Evolutionary conservation across 2,797 vertebrate species (phyloP).

Genomic region (Mormyrus hasselquistii): DNA sequence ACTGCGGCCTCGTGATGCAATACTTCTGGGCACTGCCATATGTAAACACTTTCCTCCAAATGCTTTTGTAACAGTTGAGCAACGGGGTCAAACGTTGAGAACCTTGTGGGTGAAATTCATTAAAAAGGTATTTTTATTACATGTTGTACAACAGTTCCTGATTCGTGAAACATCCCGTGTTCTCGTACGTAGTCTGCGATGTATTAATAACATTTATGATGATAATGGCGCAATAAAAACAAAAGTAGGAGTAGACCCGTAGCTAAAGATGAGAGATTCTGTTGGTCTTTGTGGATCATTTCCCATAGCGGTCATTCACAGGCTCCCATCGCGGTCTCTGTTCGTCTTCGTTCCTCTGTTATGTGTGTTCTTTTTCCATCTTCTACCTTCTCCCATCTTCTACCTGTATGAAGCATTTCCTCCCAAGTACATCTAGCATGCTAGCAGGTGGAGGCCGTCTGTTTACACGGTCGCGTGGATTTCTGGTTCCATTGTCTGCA

Average conservation of each 20-base stretch:
- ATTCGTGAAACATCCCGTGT: neutral
- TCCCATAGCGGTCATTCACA: neutral
- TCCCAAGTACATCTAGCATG: neutral
- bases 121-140: constrained; percentile 22
- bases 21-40: constrained; percentile 22
- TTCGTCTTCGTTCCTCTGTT: neutral
- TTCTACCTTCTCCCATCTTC: neutral
- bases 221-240: neutral
- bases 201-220: neutral
- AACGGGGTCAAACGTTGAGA: constrained; percentile 34
- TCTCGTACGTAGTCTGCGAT: neutral
- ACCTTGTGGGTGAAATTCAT: constrained; percentile 23
- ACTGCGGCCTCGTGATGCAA: constrained; percentile 38
- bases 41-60: constrained; percentile 48
- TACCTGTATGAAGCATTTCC: neutral
- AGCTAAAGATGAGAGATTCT: neutral
- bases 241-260: neutral
- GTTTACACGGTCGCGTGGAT: neutral
- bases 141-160: neutral
- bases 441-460: neutral
- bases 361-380: neutral
- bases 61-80: constrained; percentile 55
- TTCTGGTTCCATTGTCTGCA: neutral
- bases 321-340: neutral
- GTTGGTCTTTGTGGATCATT: neutral